Conservation (phyloP, 2,797 vertebrate species). For the Poliocrania exsul region DNA sequence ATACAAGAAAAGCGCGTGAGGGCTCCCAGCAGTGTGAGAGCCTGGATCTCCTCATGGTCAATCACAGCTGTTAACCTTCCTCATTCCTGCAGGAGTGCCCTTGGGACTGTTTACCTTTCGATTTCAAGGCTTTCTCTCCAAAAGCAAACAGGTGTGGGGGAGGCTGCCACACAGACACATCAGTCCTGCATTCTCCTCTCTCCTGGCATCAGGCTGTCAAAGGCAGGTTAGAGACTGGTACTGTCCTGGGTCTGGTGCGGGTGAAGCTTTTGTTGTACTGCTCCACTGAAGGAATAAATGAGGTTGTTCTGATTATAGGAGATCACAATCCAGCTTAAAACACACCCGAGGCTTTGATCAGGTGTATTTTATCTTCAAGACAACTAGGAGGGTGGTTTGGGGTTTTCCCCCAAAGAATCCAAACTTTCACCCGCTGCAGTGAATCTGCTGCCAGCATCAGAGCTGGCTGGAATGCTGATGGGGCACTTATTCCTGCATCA, state of each 20-base stretch:
- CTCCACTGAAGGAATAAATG: neutral
- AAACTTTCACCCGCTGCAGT: fast-evolving
- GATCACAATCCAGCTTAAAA: neutral
- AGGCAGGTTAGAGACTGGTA: neutral
- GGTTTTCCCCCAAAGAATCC: neutral
- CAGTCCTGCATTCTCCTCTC: neutral
- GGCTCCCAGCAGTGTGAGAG: neutral
- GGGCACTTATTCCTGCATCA: fast-evolving
- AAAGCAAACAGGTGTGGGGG: neutral
- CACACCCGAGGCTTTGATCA: neutral
- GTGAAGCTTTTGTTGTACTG: neutral
- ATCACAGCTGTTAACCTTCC: neutral
- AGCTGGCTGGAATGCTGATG: neutral
- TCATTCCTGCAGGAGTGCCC: neutral
- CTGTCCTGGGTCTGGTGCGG: fast-evolving
- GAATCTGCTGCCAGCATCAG: fast-evolving
- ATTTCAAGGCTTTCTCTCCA: neutral
- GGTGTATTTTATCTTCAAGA: fast-evolving
- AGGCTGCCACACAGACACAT: neutral
- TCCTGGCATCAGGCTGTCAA: neutral
- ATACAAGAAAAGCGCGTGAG: neutral
- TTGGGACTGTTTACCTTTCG: neutral
- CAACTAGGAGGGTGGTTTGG: neutral
- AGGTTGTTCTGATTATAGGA: neutral
- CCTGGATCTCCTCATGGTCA: neutral